phyloP scores from a whole-genome alignment of 2,888 invertebrate species.

The Leucophora obtusa region DNA sequence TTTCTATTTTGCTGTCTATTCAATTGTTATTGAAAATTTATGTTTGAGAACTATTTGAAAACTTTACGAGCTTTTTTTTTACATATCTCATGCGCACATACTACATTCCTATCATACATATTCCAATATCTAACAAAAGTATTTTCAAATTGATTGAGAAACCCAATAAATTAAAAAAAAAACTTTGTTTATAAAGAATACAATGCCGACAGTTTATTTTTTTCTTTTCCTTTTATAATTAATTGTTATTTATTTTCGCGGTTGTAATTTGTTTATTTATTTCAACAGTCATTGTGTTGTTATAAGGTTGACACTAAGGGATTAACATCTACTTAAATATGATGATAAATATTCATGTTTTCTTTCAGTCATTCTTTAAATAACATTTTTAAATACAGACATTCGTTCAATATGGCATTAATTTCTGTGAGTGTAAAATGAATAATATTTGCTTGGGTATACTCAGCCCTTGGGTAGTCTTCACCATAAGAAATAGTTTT shows the following conservation, averaged over 20 bases:
- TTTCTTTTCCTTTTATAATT: constrained; percentile 31
- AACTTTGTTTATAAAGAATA: constrained; percentile 47
- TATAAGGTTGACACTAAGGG: constrained; percentile 46
- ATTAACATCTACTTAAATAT: constrained; percentile 45
- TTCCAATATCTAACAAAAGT: not conserved
- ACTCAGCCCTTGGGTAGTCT: too few relatives aligned
- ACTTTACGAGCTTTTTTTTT: constrained; percentile 15
- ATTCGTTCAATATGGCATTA: not conserved
- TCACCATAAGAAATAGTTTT: too few relatives aligned
- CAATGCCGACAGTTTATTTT: constrained; percentile 37
- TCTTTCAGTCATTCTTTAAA: constrained; percentile 24
- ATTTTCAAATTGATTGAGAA: constrained; percentile 44
- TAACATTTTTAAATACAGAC: not conserved
- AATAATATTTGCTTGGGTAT: too few relatives aligned
- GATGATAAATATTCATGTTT: constrained; percentile 42
- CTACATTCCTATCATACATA: constrained; percentile 7
- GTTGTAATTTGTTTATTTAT: constrained; percentile 34
- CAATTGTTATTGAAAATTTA: constrained; percentile 27
- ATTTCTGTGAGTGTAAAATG: not conserved
- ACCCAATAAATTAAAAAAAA: constrained; percentile 21
- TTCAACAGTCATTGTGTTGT: constrained; percentile 19
- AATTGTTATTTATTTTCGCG: constrained; percentile 42
- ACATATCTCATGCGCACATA: not conserved
- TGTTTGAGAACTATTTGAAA: constrained; percentile 29
- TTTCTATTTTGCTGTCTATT: constrained; percentile 29